Evolutionary conservation across 2,797 vertebrate genomes (phyloP).

Genomic region (Sebastes diploproa): DNA sequence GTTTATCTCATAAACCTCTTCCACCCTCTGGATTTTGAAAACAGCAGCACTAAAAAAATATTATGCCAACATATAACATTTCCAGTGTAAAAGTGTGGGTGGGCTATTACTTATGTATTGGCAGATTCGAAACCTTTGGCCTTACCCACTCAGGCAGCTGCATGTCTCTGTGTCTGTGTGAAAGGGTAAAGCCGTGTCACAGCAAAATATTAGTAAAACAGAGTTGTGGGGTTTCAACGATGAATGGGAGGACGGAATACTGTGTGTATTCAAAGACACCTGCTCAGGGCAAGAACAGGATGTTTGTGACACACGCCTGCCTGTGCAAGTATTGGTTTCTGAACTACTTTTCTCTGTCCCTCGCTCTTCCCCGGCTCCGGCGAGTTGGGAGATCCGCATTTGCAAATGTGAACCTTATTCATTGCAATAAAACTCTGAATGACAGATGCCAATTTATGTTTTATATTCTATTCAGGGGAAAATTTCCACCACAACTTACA

Average conservation of each 20-base stretch:
- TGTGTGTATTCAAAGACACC: neutral
- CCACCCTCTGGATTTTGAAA: neutral
- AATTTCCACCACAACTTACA: neutral
- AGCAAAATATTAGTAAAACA: neutral
- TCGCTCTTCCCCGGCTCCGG: neutral
- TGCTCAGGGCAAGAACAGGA: neutral
- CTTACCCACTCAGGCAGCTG: too few species aligned
- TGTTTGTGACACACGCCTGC: neutral
- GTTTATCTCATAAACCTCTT: neutral
- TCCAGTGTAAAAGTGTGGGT: neutral
- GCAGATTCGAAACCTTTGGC: too few species aligned
- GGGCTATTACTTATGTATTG: neutral
- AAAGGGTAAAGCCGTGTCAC: neutral
- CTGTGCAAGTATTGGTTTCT: neutral
- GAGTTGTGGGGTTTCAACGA: neutral
- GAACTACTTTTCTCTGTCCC: neutral
- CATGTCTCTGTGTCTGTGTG: too few species aligned
- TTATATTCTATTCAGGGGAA: neutral
- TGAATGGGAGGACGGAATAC: neutral
- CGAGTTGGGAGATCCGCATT: neutral
- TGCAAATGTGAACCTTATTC: neutral
- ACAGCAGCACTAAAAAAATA: neutral
- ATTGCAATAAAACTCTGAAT: neutral
- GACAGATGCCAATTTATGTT: neutral
- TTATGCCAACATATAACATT: neutral